A percentile compares a stretch with the other conserved stretches of the same genome.
phyloP scores from a whole-genome alignment of 1,140 invertebrate genomes.

The Drosophila takahashii region DNA sequence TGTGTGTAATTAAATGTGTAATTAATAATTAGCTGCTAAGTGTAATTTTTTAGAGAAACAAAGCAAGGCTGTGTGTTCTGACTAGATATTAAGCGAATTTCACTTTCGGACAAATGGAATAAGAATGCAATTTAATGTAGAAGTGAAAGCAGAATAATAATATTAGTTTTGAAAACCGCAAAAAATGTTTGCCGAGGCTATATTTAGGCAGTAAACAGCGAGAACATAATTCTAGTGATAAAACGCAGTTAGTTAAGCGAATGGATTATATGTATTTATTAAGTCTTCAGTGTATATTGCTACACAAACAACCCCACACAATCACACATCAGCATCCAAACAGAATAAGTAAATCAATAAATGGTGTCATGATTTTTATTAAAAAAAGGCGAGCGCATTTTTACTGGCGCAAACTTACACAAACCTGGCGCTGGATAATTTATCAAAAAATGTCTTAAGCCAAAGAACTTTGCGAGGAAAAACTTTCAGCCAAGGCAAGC shows the following conservation, averaged over 20 bases:
- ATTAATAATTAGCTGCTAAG: slow-evolving; percentile 55
- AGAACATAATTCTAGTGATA: slow-evolving; percentile 82
- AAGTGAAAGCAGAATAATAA: slow-evolving; percentile 9
- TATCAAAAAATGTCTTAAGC: slow-evolving; percentile 65
- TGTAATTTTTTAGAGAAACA: slow-evolving; percentile 84
- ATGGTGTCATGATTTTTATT: slow-evolving; percentile 81
- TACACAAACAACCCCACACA: slow-evolving; percentile 31
- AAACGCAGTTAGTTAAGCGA: slow-evolving; percentile 65
- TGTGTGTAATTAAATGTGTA: slow-evolving; percentile 73
- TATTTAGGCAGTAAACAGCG: slow-evolving; percentile 51
- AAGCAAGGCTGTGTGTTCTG: slow-evolving; percentile 84
- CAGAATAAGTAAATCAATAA: slow-evolving; percentile 77
- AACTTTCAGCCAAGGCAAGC: slow-evolving; percentile 22
- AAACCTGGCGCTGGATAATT: slow-evolving; percentile 56
- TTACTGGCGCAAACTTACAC: slow-evolving; percentile 41
- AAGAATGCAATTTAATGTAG: slow-evolving; percentile 26
- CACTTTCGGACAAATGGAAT: slow-evolving; percentile 21
- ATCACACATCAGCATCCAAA: slow-evolving; percentile 39
- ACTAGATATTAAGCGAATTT: slow-evolving; percentile 59
- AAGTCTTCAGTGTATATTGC: slow-evolving; percentile 56
- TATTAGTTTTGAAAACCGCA: slow-evolving; percentile 14
- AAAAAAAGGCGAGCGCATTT: slow-evolving; percentile 36
- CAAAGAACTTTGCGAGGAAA: slow-evolving; percentile 39
- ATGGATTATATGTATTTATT: slow-evolving; percentile 52
- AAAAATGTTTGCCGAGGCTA: slow-evolving; percentile 54